These are phyloP conservation scores for Battus philenor DNA, from an alignment of 1,140 invertebrate species.

Conservation along the genomic window DNA sequence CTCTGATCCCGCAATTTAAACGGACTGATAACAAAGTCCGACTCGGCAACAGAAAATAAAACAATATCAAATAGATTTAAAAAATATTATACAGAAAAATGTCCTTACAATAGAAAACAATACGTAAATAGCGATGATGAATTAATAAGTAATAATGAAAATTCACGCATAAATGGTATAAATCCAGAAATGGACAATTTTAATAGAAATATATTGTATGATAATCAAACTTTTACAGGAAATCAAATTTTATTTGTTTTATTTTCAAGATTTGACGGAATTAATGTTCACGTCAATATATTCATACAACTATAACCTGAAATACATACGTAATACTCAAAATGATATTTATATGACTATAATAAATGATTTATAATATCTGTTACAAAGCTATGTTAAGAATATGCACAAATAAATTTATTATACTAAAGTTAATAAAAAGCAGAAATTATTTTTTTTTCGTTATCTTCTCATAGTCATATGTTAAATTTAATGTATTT, in stretches of 20 bases:
- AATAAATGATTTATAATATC: too few relatives aligned
- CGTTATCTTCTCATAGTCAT: too few relatives aligned
- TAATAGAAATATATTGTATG: background rate
- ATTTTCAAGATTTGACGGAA: too few relatives aligned
- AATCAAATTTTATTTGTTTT: background rate
- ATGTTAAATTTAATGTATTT: too few relatives aligned
- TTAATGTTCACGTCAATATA: too few relatives aligned
- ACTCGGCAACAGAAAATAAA: background rate
- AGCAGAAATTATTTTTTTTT: background rate
- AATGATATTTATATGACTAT: too few relatives aligned
- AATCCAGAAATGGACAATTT: constrained; percentile 16
- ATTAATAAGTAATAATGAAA: background rate
- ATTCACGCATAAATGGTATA: background rate
- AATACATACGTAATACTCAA: too few relatives aligned
- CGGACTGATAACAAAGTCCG: constrained; percentile 28
- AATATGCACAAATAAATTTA: constrained; percentile 2
- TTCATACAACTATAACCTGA: too few relatives aligned
- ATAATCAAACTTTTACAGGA: background rate
- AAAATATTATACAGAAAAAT: too few relatives aligned
- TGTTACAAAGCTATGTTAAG: too few relatives aligned
- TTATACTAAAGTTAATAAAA: background rate
- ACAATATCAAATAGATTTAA: background rate
- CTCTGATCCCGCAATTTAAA: constrained; percentile 48
- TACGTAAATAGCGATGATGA: constrained; percentile 11
- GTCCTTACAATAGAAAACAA: background rate